A percentile compares a stretch with the other conserved stretches of the same genome.
Conservation (phyloP, 2,113 vertebrate genomes). For the Coreoperca whiteheadi region DNA sequence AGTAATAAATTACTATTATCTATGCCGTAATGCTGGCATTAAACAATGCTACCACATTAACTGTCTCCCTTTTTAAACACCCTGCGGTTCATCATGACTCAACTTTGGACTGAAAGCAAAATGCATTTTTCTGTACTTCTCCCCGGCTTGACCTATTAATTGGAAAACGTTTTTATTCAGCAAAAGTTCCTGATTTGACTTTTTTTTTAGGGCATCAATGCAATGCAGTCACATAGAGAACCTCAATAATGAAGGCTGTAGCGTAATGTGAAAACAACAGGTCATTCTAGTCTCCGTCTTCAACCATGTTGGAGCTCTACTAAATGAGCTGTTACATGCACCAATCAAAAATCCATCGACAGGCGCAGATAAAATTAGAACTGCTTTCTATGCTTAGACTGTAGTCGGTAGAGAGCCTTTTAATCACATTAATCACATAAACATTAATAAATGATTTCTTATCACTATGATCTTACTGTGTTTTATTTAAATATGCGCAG, state of each 20-base stretch:
- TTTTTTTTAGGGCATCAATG: not conserved
- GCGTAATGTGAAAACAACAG: not conserved
- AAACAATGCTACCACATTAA: not conserved
- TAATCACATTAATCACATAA: not conserved
- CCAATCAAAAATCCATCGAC: not conserved
- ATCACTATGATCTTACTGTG: too few species aligned
- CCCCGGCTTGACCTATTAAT: not conserved
- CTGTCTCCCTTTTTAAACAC: not conserved
- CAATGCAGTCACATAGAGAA: not conserved
- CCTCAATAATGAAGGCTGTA: not conserved
- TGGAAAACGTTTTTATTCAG: not conserved
- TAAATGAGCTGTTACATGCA: not conserved
- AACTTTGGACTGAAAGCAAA: not conserved
- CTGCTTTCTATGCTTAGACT: not conserved
- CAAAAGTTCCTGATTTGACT: not conserved
- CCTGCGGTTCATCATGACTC: not conserved
- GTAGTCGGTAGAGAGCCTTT: not conserved
- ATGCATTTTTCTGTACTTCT: not conserved
- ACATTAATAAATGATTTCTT: not conserved
- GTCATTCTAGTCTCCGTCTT: not conserved
- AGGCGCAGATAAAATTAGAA: not conserved
- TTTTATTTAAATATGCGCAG: not conserved
- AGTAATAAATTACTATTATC: constrained; percentile 22
- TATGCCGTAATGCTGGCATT: not conserved
- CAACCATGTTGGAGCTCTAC: not conserved